These are phyloP conservation scores for Triops cancriformis DNA, from an alignment of 1,140 invertebrate species.

Conservation along the genomic window DNA sequence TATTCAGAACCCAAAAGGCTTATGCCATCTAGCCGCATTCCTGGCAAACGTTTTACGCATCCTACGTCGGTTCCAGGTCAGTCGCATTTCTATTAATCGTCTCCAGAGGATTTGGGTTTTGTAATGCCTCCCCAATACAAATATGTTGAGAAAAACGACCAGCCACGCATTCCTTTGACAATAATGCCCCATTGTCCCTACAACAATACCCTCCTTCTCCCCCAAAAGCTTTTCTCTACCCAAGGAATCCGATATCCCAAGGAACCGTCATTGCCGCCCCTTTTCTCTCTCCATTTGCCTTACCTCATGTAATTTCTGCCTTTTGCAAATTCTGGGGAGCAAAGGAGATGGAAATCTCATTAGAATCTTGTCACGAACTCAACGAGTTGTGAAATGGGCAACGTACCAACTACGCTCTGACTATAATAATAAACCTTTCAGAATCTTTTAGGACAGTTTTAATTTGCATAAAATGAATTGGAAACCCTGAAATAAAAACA, in stretches of 20 bases:
- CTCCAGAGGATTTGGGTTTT: background rate
- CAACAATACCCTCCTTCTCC: background rate
- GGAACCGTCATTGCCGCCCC: no score
- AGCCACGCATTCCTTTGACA: background rate
- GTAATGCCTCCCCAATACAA: background rate
- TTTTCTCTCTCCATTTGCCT: no score
- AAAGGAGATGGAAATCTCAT: background rate
- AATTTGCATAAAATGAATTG: background rate
- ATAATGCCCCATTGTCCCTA: background rate
- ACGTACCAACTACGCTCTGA: background rate
- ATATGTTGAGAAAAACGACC: background rate
- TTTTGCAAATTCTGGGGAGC: background rate
- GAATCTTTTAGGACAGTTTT: background rate
- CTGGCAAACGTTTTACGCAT: no score
- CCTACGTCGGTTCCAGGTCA: no score
- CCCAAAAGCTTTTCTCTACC: background rate
- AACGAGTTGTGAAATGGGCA: background rate
- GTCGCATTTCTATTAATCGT: no score
- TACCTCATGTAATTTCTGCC: background rate
- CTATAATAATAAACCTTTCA: background rate
- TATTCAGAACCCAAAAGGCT: no score
- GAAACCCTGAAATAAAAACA: no score
- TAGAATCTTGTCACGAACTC: background rate
- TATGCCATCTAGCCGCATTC: no score
- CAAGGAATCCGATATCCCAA: no score